Evolutionary conservation across 2,888 invertebrate genomes (phyloP).

Genomic region (Polymixis lichenea): DNA sequence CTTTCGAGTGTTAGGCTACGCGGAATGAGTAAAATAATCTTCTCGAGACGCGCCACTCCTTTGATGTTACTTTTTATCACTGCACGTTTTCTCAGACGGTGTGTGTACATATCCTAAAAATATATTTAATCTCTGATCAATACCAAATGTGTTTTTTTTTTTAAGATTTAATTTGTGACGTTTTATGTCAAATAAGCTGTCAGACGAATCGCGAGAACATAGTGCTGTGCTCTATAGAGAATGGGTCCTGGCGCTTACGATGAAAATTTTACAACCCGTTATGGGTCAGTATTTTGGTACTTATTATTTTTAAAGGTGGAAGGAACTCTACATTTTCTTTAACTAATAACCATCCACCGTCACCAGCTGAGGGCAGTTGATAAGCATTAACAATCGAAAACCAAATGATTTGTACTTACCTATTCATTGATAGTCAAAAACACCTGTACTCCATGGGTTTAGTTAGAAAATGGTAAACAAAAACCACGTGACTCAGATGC

Average conservation of each 20-base stretch:
- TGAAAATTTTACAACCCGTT: not conserved
- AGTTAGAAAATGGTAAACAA: too few relatives aligned
- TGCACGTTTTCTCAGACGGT: not conserved
- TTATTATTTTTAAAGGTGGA: not conserved
- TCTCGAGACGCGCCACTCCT: not conserved
- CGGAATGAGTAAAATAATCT: not conserved
- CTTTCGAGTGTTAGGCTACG: not conserved
- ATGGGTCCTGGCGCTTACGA: not conserved
- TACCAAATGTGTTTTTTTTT: not conserved
- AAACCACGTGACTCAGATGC: too few relatives aligned
- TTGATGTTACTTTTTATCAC: not conserved
- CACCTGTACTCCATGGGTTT: too few relatives aligned
- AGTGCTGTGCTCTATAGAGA: not conserved
- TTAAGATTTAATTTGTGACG: not conserved
- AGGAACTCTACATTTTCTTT: not conserved
- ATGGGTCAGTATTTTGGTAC: not conserved
- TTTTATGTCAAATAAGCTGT: not conserved
- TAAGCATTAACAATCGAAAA: not conserved
- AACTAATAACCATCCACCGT: not conserved
- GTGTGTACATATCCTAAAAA: slow-evolving; percentile 7
- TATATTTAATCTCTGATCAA: not conserved
- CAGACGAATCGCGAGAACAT: not conserved
- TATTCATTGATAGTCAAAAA: not conserved
- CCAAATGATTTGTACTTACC: not conserved
- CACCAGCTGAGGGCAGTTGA: not conserved